Base-by-base conservation (phyloP, 2,113 vertebrate genomes). In the Ctenodactylus gundi region DNA sequence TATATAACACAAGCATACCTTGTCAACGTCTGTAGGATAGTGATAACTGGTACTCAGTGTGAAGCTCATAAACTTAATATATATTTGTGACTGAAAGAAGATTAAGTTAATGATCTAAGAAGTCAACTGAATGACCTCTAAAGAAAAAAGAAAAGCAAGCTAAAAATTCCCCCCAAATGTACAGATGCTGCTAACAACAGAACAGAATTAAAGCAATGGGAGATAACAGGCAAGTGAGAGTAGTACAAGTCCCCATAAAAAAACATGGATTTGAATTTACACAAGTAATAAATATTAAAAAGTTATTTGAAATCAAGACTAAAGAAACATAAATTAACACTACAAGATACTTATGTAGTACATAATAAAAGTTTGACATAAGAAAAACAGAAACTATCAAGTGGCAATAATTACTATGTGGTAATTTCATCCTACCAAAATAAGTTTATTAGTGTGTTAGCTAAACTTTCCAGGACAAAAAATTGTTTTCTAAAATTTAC, bases 401-500 rank as follows among this genome's bases (percentile, higher is more conserved):
- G 72, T 73, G 53, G 7, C 17, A 36, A 53, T 67, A 78, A 78
- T 72, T 41, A 91, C 49, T 80, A 12, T 44, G 2, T 36, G 31
- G 1, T 20, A 78, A n/a, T 93, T 84, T 58, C 5, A 64, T 41
- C n/a, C 2, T 51, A 67, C 11, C 34, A 67, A 93, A 90, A 62
- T 55, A 29, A 14, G 85, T 94, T 81, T 64, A 46, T 68, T 81
- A 57, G 3, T n/a, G 46, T 31, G 27, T 13, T 90, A 58, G 49
- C 12, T 75, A 57, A 93, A 81, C 2, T 72, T 90, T 82, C 2
- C 89, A 84, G 49, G 20, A 60, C 53, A 23, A 81, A 70, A 86
- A 68, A 34, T 36, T 95, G 2, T 57, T 89, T 76, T 94, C 73
- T 91, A 60, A 70, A 95, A 94, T n/a, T n/a, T n/a, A n/a, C n/a